Base-by-base conservation (phyloP, 2,113 vertebrate genomes). In the Elephas maximus region DNA sequence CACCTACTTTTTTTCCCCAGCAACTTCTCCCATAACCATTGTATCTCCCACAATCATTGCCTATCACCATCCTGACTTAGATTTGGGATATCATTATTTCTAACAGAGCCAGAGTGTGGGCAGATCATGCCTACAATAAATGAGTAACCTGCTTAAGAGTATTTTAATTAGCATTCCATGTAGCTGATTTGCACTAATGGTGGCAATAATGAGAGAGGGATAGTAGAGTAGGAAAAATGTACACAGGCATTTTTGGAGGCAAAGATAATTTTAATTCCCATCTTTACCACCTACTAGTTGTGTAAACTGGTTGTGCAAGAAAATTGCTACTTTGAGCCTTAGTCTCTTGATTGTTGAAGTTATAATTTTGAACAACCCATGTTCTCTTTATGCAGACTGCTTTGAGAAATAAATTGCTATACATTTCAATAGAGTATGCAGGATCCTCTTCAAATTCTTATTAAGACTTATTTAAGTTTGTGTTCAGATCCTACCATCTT, bases 401-500 rank as follows among this genome's bases (percentile, higher is more conserved):
- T 81, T 84, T 74, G 21, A 88, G 24, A 95, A 71, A 44, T 84
- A 79, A 80, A 87, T 94, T 76, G 48, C 23, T 37, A 88, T 90
- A 60, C 53, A 51, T n/a, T 69, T 85, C 44, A 28, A n/a, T 17
- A n/a, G 30, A 69, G 7, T 76, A 8, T 51, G 9, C 3, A 62
- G 12, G 3, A 57, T 30, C 5, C 20, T 21, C 24, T 73, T 37
- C 79, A 65, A 41, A 1, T 23, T 37, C n/a, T 91, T 81, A 67
- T 24, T 84, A 96, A 30, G 24, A 30, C 8, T 95, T 80, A 30
- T 0, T 0, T 60, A 88, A 81, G 65, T 81, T 69, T 96, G 8
- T 7, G 9, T 89, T 94, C 41, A 45, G 0, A 60, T 73, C 2
- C 44, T 60, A 7, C 41, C 8, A 91, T 86, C 23, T 89, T 69